These are phyloP conservation scores for Phylloscopus whistleri DNA, from an alignment of 2,113 vertebrate genomes.

Conservation along the genomic window DNA sequence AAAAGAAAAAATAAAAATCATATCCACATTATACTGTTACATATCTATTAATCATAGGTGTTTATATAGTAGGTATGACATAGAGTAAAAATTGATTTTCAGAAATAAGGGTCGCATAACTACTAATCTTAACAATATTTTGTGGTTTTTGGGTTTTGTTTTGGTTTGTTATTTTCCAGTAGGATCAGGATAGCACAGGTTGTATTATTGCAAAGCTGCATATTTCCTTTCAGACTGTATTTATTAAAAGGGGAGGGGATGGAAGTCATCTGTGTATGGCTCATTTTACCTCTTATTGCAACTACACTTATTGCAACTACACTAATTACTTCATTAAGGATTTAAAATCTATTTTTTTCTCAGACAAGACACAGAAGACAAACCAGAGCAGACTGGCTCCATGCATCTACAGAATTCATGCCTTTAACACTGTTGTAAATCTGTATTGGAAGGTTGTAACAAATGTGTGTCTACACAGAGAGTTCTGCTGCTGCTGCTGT, in stretches of 20 bases:
- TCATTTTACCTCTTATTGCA: background rate
- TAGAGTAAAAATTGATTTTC: background rate
- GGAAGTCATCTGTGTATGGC: background rate
- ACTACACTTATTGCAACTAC: background rate
- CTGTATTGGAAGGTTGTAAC: background rate
- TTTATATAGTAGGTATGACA: background rate
- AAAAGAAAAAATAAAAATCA: background rate
- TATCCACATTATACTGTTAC: background rate
- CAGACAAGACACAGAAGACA: background rate
- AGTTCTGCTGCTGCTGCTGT: background rate
- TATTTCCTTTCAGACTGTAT: background rate
- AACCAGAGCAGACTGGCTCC: background rate
- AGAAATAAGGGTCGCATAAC: background rate
- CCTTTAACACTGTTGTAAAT: background rate
- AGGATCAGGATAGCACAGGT: background rate
- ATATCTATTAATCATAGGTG: background rate
- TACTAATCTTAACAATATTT: background rate
- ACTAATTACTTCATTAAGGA: background rate
- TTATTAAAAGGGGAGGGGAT: background rate
- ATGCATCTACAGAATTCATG: background rate
- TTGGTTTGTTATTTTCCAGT: background rate
- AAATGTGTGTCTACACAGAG: background rate
- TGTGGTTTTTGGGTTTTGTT: accelerated
- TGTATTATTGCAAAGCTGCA: background rate
- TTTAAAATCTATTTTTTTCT: background rate